phyloP scores from a whole-genome alignment of 2,113 vertebrate species.

The Forbesichthys agassizii region DNA sequence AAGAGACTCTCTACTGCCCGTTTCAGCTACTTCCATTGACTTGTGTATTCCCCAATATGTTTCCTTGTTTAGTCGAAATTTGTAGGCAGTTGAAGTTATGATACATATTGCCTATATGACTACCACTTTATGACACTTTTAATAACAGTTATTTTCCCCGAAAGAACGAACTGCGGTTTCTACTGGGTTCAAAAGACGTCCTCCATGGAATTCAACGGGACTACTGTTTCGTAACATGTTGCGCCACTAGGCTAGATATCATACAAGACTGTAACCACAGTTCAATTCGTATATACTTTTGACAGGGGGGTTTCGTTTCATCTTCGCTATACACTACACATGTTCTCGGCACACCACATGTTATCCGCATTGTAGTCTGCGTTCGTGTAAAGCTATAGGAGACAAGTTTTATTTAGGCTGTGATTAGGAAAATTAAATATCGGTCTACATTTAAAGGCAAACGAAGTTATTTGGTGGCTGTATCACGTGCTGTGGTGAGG shows the following conservation, averaged over 20 bases:
- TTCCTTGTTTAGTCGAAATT: background rate
- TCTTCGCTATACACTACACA: no score
- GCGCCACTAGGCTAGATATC: slow-evolving; percentile 3
- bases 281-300: background rate
- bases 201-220: background rate
- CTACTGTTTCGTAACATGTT: slow-evolving; percentile 44
- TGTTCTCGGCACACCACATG: no score
- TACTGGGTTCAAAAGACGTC: no score
- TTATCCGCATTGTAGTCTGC: no score
- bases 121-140: background rate
- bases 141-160: background rate
- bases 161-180: background rate
- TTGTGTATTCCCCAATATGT: background rate
- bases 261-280: slow-evolving; percentile 21
- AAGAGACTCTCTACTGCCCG: no score
- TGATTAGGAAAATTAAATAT: no score
- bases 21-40: background rate
- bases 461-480: no score
- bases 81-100: background rate
- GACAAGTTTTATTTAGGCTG: no score
- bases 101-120: no score
- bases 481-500: no score
- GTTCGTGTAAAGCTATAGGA: no score
- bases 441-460: no score
- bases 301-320: slow-evolving; percentile 3